A percentile compares a stretch with the other conserved stretches of the same genome.
Conservation (phyloP, 2,888 invertebrate genomes). For the Crepidodera aurea region DNA sequence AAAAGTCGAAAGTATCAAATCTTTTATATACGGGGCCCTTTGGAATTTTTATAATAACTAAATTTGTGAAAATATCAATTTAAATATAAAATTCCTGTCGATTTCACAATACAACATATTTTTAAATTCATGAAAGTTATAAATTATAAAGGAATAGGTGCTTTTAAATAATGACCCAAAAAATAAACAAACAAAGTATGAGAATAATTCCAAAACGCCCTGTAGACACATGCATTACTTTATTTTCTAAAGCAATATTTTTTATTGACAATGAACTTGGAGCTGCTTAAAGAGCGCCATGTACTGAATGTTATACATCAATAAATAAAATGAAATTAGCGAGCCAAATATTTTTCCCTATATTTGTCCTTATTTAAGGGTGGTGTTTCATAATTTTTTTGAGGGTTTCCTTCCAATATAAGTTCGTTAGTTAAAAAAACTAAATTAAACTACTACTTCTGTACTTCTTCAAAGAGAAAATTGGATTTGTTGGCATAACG, state of each 20-base stretch:
- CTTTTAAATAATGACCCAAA: no score
- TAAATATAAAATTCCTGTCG: background rate
- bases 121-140: no score
- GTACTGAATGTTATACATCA: slow-evolving; percentile 5
- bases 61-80: no score
- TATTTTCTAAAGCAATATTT: slow-evolving; percentile 21
- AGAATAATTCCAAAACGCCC: slow-evolving; percentile 5
- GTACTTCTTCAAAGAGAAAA: no score
- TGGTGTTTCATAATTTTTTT: background rate
- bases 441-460: no score
- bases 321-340: slow-evolving; percentile 13
- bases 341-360: background rate
- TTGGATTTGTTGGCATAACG: no score
- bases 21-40: slow-evolving; percentile 6
- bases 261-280: background rate
- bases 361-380: background rate
- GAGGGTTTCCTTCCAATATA: no score
- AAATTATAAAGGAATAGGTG: no score
- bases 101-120: no score
- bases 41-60: background rate
- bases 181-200: no score
- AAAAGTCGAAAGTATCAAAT: slow-evolving; percentile 37
- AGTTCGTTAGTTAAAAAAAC: no score
- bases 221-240: slow-evolving; percentile 5
- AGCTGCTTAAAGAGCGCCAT: slow-evolving; percentile 10